These are phyloP conservation scores for Callyntrura guangdongensis DNA, from an alignment of 2,888 invertebrate genomes.

Conservation along the genomic window DNA sequence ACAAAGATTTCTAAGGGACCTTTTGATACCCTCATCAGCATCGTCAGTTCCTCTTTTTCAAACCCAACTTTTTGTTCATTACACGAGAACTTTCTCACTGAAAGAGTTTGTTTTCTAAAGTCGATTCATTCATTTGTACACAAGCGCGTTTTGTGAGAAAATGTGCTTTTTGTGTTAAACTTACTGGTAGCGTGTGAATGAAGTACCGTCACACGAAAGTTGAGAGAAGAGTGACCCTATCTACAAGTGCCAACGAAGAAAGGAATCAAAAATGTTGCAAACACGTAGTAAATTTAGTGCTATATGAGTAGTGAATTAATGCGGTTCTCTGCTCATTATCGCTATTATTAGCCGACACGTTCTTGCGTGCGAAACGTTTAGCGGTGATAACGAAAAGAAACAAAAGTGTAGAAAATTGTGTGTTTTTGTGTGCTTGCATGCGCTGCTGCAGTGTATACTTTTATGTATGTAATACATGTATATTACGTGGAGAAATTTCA, in stretches of 20 bases:
- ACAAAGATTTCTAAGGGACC: constrained; percentile 14
- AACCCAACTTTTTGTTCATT: background rate
- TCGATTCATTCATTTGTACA: too few species aligned
- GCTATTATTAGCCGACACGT: background rate
- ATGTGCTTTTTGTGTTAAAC: too few species aligned
- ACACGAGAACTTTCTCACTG: background rate
- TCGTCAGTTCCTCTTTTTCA: background rate
- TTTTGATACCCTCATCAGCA: background rate
- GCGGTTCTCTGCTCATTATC: background rate
- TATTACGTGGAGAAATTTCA: constrained; percentile 48
- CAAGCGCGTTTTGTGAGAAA: too few species aligned
- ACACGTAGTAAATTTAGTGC: background rate
- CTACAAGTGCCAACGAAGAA: background rate
- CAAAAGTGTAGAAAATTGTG: background rate
- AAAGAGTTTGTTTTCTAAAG: background rate
- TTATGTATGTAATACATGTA: constrained; percentile 46
- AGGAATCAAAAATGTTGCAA: constrained; percentile 7
- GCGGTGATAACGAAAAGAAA: background rate
- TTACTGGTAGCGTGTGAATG: background rate
- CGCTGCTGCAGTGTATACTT: background rate
- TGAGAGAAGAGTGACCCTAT: background rate
- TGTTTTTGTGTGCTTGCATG: background rate
- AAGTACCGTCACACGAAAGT: background rate
- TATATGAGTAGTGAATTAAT: constrained; percentile 8
- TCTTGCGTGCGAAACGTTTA: background rate